Percentiles rank a stretch among this genome's conserved stretches.
phyloP scores from a whole-genome alignment of 2,113 vertebrate genomes.

The Pollachius pollachius region DNA sequence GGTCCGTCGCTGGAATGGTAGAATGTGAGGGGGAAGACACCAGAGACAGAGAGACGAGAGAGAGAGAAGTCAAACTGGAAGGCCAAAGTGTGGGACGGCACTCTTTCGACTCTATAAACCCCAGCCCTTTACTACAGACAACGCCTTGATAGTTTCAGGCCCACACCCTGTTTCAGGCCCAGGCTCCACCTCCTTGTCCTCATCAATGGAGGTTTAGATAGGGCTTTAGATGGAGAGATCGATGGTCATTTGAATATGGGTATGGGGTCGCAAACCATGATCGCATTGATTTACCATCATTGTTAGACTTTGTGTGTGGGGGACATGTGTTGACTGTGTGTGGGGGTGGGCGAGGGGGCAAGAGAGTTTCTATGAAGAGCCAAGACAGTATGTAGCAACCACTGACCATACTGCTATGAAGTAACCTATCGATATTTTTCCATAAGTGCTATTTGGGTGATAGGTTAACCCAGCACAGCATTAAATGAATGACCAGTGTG shows the following conservation, averaged over 20 bases:
- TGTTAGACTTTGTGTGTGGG: no score
- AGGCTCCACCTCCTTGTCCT: conserved; percentile 53
- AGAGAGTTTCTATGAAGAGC: no score
- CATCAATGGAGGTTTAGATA: conserved; percentile 29
- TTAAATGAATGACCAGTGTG: conserved; percentile 9
- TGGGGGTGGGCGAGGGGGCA: no score
- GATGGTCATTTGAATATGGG: conserved; percentile 13
- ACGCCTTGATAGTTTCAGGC: conserved; percentile 61
- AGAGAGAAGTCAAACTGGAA: conserved; percentile 11
- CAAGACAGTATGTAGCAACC: no score
- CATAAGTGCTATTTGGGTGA: conserved; percentile 33
- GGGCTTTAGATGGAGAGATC: conserved; percentile 10
- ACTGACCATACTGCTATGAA: no score
- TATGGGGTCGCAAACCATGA: not conserved
- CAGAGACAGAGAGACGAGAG: not conserved
- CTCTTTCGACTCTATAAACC: conserved; percentile 59
- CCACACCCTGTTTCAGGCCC: conserved; percentile 69
- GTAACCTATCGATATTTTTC: no score
- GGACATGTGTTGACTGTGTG: no score
- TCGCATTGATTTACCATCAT: not conserved
- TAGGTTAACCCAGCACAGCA: conserved; percentile 43
- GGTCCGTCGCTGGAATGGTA: not conserved
- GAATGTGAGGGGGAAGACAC: conserved; percentile 15
- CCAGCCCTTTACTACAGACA: conserved; percentile 49
- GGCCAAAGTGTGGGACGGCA: conserved; percentile 24